Conservation (phyloP, 2,113 vertebrate species). For the Dasypus novemcinctus region DNA sequence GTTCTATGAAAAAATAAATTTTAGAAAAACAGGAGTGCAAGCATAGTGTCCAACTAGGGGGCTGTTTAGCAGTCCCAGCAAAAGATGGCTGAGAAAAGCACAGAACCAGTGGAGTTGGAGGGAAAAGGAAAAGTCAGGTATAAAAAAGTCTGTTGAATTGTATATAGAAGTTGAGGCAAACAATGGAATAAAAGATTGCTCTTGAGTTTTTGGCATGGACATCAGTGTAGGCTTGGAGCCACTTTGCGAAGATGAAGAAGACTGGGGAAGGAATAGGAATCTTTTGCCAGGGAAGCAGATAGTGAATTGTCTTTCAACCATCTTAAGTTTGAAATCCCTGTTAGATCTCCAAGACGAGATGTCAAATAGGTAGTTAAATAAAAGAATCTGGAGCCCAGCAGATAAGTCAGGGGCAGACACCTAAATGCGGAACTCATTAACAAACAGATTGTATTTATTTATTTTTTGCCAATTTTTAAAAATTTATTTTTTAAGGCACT, state of each 20-base stretch:
- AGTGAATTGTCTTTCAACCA: neutral
- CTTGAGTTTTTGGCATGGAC: neutral
- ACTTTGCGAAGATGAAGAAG: neutral
- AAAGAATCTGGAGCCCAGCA: neutral
- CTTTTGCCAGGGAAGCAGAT: neutral
- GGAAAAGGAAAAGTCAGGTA: neutral
- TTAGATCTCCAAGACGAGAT: neutral
- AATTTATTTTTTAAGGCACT: no score
- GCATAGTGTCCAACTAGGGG: neutral
- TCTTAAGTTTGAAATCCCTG: neutral
- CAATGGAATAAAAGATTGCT: neutral
- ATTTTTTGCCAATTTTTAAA: no score
- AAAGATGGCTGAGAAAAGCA: neutral
- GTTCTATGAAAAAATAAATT: neutral
- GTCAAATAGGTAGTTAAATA: neutral
- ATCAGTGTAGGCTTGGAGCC: neutral
- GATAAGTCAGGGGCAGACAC: neutral
- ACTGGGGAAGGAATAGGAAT: neutral
- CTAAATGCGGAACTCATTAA: neutral
- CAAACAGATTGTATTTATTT: neutral
- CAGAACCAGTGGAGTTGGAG: neutral
- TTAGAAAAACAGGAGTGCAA: neutral
- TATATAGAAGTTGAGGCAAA: neutral
- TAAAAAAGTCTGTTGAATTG: neutral
- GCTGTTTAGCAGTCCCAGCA: neutral